phyloP scores from a whole-genome alignment of 2,113 vertebrate species.

The Chlamydotis undulata region DNA sequence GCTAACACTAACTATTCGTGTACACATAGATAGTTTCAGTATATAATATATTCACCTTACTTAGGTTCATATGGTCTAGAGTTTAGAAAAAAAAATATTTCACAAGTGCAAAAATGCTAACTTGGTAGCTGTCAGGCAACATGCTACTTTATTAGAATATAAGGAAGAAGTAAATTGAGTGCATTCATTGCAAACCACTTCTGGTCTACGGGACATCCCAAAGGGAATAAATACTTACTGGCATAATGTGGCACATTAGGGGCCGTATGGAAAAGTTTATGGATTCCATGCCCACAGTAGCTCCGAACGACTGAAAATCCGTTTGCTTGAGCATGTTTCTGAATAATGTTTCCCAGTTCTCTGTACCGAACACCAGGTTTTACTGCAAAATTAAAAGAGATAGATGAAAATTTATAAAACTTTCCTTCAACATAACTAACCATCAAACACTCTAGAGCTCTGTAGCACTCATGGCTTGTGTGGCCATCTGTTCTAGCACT shows the following conservation, averaged over 20 bases:
- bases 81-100: neutral
- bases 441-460: neutral
- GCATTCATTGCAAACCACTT: neutral
- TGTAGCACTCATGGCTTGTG: neutral
- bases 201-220: neutral
- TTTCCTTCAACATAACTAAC: neutral
- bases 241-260: constrained; percentile 95
- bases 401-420: neutral
- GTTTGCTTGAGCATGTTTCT: constrained; percentile 96
- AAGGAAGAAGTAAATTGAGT: neutral
- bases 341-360: constrained; percentile 97
- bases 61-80: neutral
- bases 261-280: constrained; percentile 96
- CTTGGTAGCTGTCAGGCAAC: neutral
- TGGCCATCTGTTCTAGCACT: neutral
- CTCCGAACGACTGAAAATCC: constrained; percentile 98
- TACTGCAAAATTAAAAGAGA: constrained; percentile 76
- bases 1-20: neutral
- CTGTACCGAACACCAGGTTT: constrained; percentile 96
- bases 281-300: constrained; percentile 98
- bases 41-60: neutral
- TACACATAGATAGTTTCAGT: neutral
- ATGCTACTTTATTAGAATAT: neutral
- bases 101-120: neutral
- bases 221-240: constrained; percentile 78